Base-by-base conservation (phyloP, 2,888 invertebrate species). In the Epirrhoe tristata region DNA sequence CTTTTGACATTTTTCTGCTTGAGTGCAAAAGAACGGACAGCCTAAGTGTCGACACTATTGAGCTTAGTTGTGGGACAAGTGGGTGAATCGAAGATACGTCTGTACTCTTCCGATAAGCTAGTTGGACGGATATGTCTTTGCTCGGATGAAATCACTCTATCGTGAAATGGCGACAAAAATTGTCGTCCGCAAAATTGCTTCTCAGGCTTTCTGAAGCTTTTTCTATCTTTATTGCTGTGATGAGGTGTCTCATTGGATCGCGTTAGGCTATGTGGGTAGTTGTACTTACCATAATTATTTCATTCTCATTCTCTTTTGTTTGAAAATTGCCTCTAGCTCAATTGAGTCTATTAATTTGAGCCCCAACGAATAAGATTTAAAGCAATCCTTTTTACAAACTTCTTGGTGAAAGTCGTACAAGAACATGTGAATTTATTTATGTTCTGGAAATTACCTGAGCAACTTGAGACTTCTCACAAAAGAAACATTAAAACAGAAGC, bases 81-180 rank as follows among this genome's bases (percentile, higher is more conserved):
- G 78, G 74, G 73, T 81, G 77, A 82, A 86, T 84, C 74, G 79
- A 76, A 82, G 83, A 84, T 81, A 80, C 73, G 81, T 74, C 80
- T 81, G 82, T 66, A 77, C 61, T 77, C 75, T 74, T 73, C 77
- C 77, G 86, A 87, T 88, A 88, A 87, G 82, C 82, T 81, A 81
- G 77, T 84, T 80, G 81, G 79, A 77, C 76, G 79, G 81, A 78
- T 80, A 85, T 80, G 79, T 85, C 83, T 83, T 82, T 82, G 79
- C 77, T 76, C 76, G 77, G 81, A 85, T 81, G 81, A 86, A 88
- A 87, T 86, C 85, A 86, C 81, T 88, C 82, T 80, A 77, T 81
- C 86, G 83, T 84, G 82, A 85, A 88, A 89, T 86, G 80, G 82
- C 80, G 85, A 82, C 86, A 84, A 86, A 87, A 88, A 86, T 87